Evolutionary conservation across 2,888 invertebrate genomes (phyloP).

Genomic region (Spatulosminthurus flaviceps): DNA sequence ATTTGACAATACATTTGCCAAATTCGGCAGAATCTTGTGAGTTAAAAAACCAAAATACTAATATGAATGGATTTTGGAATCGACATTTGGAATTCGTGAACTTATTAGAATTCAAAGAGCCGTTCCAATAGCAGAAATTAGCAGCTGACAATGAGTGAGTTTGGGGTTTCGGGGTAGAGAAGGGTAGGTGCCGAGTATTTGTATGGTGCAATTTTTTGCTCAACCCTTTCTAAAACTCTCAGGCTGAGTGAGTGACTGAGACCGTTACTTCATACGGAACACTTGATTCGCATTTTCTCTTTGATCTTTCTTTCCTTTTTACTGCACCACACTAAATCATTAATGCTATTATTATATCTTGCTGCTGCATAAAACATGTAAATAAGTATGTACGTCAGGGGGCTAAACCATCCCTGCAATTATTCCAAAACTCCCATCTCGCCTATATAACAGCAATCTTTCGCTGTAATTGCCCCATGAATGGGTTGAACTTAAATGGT

Average conservation of each 20-base stretch:
- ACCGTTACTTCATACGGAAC: constrained; percentile 26
- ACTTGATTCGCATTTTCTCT: constrained; percentile 27
- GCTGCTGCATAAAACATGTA: constrained; percentile 7
- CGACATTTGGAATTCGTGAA: no score
- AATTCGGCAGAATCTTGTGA: no score
- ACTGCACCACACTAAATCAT: constrained; percentile 1
- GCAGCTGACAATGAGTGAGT: no score
- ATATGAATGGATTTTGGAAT: no score
- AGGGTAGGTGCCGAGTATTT: not conserved
- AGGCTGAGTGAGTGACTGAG: not conserved
- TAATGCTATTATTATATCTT: constrained; percentile 1
- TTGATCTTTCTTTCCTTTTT: constrained; percentile 3
- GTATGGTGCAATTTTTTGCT: not conserved
- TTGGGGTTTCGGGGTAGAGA: not conserved
- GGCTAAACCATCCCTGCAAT: not conserved
- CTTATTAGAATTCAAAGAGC: no score
- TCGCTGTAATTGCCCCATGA: not conserved
- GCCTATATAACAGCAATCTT: not conserved
- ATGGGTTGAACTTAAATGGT: constrained; percentile 1
- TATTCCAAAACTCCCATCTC: constrained; percentile 9
- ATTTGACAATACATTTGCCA: no score
- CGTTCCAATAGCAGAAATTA: no score
- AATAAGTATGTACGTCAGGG: not conserved
- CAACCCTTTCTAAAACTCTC: constrained; percentile 20
- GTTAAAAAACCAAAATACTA: no score